These are phyloP conservation scores for Choloepus didactylus DNA, from an alignment of 2,797 vertebrate species.

Conservation along the genomic window DNA sequence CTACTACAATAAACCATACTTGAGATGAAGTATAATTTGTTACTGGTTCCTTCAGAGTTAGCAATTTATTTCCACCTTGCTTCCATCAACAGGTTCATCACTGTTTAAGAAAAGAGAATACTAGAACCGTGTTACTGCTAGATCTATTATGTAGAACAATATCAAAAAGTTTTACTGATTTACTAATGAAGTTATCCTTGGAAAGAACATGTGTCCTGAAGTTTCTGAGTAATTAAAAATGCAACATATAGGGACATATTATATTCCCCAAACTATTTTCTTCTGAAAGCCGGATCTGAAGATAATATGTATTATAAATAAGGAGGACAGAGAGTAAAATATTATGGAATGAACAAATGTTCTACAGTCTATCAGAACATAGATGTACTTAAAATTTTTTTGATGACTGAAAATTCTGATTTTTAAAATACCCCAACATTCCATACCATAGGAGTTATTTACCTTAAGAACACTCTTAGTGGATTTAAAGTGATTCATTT, in stretches of 20 bases:
- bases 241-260: not conserved
- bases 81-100: constrained; percentile 28
- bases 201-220: not conserved
- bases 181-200: constrained; percentile 31
- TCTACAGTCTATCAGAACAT: not conserved
- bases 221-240: constrained; percentile 49
- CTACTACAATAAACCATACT: constrained; percentile 19
- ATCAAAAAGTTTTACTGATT: constrained; percentile 10
- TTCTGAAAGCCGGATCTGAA: constrained; percentile 13
- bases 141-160: not conserved
- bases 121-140: not conserved
- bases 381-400: constrained; percentile 23
- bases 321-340: constrained; percentile 16
- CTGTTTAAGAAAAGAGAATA: constrained; percentile 32
- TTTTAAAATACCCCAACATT: constrained; percentile 58
- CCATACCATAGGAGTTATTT: constrained; percentile 41
- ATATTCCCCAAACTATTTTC: not conserved
- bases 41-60: constrained; percentile 45
- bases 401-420: constrained; percentile 51
- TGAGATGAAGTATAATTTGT: not conserved
- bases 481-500: constrained; percentile 28
- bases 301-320: not conserved
- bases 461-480: constrained; percentile 28
- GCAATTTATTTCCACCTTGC: constrained; percentile 46
- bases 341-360: constrained; percentile 29